Evolutionary conservation across 2,888 invertebrate genomes (phyloP).

Genomic region (Ochropleura leucogaster): DNA sequence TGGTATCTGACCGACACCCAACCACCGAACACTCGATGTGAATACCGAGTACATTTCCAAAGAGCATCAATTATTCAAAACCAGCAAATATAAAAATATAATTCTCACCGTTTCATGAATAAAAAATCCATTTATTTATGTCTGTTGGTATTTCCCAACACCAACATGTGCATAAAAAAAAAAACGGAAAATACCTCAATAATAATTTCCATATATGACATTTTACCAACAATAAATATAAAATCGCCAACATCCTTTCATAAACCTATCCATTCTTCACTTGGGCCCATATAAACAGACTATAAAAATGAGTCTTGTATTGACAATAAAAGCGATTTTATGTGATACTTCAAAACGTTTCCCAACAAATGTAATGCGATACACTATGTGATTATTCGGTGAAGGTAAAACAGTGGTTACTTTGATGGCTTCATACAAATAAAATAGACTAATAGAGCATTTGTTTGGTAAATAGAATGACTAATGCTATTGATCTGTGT

Average conservation of each 20-base stretch:
- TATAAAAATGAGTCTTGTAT: conserved; percentile 86
- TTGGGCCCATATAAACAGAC: conserved; percentile 83
- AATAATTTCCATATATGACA: conserved; percentile 62
- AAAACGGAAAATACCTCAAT: conserved; percentile 35
- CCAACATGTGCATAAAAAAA: conserved; percentile 10
- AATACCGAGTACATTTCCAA: conserved; percentile 9
- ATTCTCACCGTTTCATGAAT: conserved; percentile 1
- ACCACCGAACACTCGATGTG: not conserved
- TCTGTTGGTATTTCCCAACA: not conserved
- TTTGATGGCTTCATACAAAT: conserved; percentile 55
- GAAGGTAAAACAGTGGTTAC: conserved; percentile 44
- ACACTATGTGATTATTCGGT: conserved; percentile 55
- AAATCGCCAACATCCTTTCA: conserved; percentile 77
- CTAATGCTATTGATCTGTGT: conserved; percentile 15
- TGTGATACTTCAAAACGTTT: conserved; percentile 75
- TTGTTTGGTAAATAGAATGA: conserved; percentile 26
- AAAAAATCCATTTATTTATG: conserved; percentile 11
- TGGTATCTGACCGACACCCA: not conserved
- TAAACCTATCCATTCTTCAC: conserved; percentile 78
- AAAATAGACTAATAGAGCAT: conserved; percentile 21
- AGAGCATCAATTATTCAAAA: not conserved
- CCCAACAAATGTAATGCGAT: conserved; percentile 66
- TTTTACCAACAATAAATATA: conserved; percentile 71
- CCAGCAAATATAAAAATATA: not conserved
- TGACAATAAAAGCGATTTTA: conserved; percentile 83